Evolutionary conservation across 2,797 vertebrate species (phyloP).

Genomic region (Mormyrus hasselquistii): DNA sequence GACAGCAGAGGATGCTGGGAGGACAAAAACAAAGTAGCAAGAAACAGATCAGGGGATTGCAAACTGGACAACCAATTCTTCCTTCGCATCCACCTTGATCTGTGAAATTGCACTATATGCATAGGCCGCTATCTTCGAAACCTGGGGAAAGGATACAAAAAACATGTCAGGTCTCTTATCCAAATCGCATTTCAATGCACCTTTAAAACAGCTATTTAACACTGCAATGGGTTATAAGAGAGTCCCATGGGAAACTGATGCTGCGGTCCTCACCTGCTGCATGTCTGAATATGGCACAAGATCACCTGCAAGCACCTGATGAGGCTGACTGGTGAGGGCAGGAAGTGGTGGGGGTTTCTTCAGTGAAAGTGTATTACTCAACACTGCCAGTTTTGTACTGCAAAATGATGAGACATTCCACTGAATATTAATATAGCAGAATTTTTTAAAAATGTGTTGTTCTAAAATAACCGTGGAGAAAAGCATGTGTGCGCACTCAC

Average conservation of each 20-base stretch:
- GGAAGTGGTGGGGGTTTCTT: slow-evolving; percentile 82
- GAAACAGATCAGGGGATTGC: slow-evolving; percentile 77
- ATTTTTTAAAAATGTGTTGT: not conserved
- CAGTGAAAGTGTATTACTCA: slow-evolving; percentile 77
- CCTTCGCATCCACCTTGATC: slow-evolving; percentile 92
- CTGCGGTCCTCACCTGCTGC: slow-evolving; percentile 72
- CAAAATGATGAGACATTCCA: not conserved
- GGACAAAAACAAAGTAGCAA: slow-evolving; percentile 42
- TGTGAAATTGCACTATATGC: slow-evolving; percentile 95
- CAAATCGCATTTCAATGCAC: not conserved
- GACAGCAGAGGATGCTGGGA: slow-evolving; percentile 32
- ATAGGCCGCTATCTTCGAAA: slow-evolving; percentile 90
- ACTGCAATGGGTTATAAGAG: not conserved
- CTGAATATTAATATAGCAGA: not conserved
- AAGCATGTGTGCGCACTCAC: not conserved
- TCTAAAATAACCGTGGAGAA: not conserved
- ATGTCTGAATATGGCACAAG: slow-evolving; percentile 82
- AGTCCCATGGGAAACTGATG: not conserved
- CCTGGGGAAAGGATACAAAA: slow-evolving; percentile 52
- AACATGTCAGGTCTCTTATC: not conserved
- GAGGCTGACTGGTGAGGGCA: slow-evolving; percentile 88
- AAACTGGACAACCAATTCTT: slow-evolving; percentile 96
- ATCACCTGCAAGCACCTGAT: slow-evolving; percentile 91
- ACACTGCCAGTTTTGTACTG: slow-evolving; percentile 83
- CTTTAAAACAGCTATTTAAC: not conserved